Base-by-base conservation (phyloP, 2,797 vertebrate genomes). In the Mycteria americana region DNA sequence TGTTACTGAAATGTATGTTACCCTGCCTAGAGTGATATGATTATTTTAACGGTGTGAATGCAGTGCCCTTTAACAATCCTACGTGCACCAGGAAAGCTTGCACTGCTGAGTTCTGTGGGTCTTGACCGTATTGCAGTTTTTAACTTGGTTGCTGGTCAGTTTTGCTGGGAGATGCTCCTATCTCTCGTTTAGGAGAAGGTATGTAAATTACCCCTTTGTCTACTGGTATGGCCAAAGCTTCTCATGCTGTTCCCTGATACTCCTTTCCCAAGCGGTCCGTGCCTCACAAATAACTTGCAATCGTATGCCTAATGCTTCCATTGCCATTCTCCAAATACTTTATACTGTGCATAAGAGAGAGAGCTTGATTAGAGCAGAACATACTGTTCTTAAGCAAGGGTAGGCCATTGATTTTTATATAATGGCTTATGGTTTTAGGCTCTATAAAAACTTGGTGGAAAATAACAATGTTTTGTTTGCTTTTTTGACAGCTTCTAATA, bases 401-500 rank as follows among this genome's bases (percentile, higher is more conserved):
- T 48, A 82, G 68, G 43, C 68, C 37, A 75, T 41, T 78, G 84
- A 73, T 87, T 94, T 95, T 80, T 85, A 43, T 45, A 59, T 41
- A 79, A 87, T 31, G 50, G 64, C 80, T 81, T 63, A 64, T 33
- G 88, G 15, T 78, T 96, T 88, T 65, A 91, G 87, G 91, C 79
- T 92, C 57, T 76, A 53, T 85, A 88, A 94, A 92, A 94, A 59
- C 62, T 89, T 68, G 64, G 59, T 83, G 54, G 43, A 78, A 94
- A 95, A 80, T 67, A 80, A 73, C 45, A 73, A 85, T 68, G 85
- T 51, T 90, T 81, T 89, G 76, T 90, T 96, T 95, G 83, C 73
- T 73, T 95, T 94, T 92, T 90, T 96, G 96, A 93, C 87, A 78
- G 90, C 78, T 89, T 81, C 72, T 96, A 92, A 83, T 54, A 89